Evolutionary conservation across 2,888 invertebrate species (phyloP).

Genomic region (Venustoraphidia nigricollis): DNA sequence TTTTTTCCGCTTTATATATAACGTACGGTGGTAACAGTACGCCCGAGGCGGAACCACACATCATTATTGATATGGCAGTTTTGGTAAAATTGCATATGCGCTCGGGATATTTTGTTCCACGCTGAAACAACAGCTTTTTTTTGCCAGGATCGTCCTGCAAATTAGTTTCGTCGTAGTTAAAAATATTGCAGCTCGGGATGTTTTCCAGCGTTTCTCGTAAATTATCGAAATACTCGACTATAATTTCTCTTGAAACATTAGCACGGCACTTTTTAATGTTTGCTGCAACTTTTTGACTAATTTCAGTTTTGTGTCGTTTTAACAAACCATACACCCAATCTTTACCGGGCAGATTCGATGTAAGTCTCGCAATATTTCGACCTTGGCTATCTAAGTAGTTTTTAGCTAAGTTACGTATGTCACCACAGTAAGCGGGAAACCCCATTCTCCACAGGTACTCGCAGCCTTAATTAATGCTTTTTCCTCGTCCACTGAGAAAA

Average conservation of each 20-base stretch:
- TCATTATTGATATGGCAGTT: constrained; percentile 17
- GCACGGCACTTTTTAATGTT: constrained; percentile 9
- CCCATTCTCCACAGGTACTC: constrained; percentile 7
- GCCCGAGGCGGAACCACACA: constrained; percentile 18
- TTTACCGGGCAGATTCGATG: constrained; percentile 8
- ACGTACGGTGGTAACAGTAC: constrained; percentile 12
- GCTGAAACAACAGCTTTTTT: constrained; percentile 8
- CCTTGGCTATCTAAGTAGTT: constrained; percentile 10
- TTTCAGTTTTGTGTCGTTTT: constrained; percentile 7
- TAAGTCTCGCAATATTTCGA: constrained; percentile 2
- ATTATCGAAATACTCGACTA: constrained; percentile 12
- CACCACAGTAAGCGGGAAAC: constrained; percentile 5
- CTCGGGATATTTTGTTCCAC: constrained; percentile 12
- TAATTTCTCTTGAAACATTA: constrained; percentile 9
- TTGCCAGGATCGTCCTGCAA: constrained; percentile 12
- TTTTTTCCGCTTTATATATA: too few species aligned
- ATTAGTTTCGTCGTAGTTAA: constrained; percentile 9
- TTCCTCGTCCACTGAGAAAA: constrained; percentile 7
- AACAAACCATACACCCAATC: constrained; percentile 9
- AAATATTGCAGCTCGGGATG: constrained; percentile 6
- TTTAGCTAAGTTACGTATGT: constrained; percentile 11
- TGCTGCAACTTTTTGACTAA: constrained; percentile 4
- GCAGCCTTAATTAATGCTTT: constrained; percentile 6
- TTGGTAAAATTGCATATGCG: constrained; percentile 13
- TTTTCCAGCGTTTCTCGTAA: constrained; percentile 9